Base-by-base conservation (phyloP, 2,113 vertebrate species). In the Amblyopsis rosae region DNA sequence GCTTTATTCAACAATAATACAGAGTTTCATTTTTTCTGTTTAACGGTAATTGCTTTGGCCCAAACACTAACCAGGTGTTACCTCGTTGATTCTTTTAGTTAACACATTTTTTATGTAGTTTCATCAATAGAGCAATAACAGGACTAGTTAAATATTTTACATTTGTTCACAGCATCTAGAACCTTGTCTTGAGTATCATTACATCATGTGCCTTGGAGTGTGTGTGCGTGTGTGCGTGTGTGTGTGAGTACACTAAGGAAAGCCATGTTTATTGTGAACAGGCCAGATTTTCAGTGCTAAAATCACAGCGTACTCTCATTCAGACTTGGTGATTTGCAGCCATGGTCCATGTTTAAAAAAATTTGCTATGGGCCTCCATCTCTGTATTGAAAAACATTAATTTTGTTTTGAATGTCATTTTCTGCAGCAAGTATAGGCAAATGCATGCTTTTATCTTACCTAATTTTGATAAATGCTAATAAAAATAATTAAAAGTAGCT, bases 181-280 rank as follows among this genome's bases (percentile, higher is more conserved):
- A 11, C 32, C 19, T 58, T 46, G 15, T 45, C n/a, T 46, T 9
- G 15, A 13, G n/a, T 61, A 9, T 15, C 15, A 61, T 46, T 13
- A 41, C 33, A 60, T 45, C 11, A 58, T 86, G 96, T 98, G 96
- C 96, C 96, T 98, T 98, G 7, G 35, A 41, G 35, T 8, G 35
- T 26, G 35, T 41, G 35, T 41, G 35, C 1, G 35, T 6, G 19
- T 26, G 19, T 26, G 19, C 1, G 19, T 26, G 26, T 26, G 26
- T 26, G 26, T 26, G 26, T 26, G 26, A 0, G 26, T 26, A 26
- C 26, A 26, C 26, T 26, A 26, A 26, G 26, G 26, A 26, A 26
- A 26, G 26, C 26, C 26, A 26, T 26, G 26, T 26, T 26, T 26
- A 26, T 26, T 8, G 35, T 8, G 35, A 41, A 41, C 3, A 41